Evolutionary conservation across 2,113 vertebrate species (phyloP), one percentile per base, ranked within the genome.

Genomic region (Pelecanus crispus): DNA sequence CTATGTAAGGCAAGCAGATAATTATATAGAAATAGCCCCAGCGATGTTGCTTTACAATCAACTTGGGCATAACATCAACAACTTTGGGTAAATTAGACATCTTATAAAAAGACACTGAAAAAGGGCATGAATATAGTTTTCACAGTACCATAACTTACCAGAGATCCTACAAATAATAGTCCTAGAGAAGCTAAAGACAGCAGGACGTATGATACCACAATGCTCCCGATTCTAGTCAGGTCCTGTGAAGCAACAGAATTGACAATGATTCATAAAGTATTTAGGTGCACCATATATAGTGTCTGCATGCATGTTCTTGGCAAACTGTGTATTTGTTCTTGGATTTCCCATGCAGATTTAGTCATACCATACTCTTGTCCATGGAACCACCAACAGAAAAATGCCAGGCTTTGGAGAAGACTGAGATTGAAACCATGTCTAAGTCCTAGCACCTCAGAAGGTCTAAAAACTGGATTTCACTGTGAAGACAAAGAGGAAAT

Each of bases 111-210:
- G 10, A 38, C 29, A n/a, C 6, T 36, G 45, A 49, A 53, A 94
- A 81, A 72, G n/a, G 40, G 20, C 13, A 65, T 11, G 25, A 72
- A 78, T 50, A 50, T 2, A 73, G 42, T 61, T 88, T 67, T 36
- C n/a, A 31, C 10, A 44, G 24, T 61, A 75, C 47, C n/a, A 31
- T 5, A 66, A 90, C 98, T 98, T 97, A 99, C 99, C 98, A 98
- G 97, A 85, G 97, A 98, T 91, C 98, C 98, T 53, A 98, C 2
- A 82, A 98, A 94, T 38, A 98, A 95, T 79, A 98, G 95, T 96
- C 98, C 98, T 81, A 99, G 88, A 85, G 98, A 98, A 92, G 98
- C 91, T 56, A 98, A 98, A 86, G 97, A 98, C 94, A 99, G 94
- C 78, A 99, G 92, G 91, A 98, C 95, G 86, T 97, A 98, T 18